Conservation (phyloP, 2,797 vertebrate species). For the Oreonectes daqikongensis region DNA sequence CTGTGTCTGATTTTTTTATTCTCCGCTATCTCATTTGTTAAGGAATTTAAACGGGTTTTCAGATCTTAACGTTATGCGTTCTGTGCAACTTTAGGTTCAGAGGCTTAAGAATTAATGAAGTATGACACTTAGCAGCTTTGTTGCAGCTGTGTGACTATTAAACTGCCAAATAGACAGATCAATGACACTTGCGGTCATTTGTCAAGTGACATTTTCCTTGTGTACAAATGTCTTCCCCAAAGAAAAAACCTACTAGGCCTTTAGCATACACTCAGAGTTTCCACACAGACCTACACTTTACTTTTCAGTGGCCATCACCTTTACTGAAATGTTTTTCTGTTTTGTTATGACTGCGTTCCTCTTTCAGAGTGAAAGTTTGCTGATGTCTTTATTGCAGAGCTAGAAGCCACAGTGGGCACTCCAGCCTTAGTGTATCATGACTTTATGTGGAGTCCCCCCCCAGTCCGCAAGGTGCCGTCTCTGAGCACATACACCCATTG, state of each 20-base stretch:
- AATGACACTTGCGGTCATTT: conserved; percentile 16
- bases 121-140: conserved; percentile 31
- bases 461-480: conserved; percentile 23
- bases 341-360: too few species aligned
- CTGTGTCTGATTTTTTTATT: not conserved
- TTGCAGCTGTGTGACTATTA: conserved; percentile 21
- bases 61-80: not conserved
- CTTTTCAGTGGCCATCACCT: not conserved
- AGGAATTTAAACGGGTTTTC: not conserved
- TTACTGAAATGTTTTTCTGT: too few species aligned
- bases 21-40: conserved; percentile 3
- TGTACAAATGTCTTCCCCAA: not conserved
- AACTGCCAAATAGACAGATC: conserved; percentile 22
- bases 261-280: too few species aligned
- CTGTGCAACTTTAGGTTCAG: not conserved
- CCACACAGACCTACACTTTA: too few species aligned
- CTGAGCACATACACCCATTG: conserved; percentile 11
- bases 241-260: not conserved
- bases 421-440: conserved; percentile 19
- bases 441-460: conserved; percentile 33
- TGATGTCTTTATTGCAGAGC: conserved; percentile 1
- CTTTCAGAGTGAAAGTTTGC: conserved; percentile 17
- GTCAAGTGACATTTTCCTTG: not conserved
- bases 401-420: conserved; percentile 1
- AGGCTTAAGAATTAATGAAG: conserved; percentile 24